Conservation (phyloP, 2,797 vertebrate species). For the Apogon hyalosoma region DNA sequence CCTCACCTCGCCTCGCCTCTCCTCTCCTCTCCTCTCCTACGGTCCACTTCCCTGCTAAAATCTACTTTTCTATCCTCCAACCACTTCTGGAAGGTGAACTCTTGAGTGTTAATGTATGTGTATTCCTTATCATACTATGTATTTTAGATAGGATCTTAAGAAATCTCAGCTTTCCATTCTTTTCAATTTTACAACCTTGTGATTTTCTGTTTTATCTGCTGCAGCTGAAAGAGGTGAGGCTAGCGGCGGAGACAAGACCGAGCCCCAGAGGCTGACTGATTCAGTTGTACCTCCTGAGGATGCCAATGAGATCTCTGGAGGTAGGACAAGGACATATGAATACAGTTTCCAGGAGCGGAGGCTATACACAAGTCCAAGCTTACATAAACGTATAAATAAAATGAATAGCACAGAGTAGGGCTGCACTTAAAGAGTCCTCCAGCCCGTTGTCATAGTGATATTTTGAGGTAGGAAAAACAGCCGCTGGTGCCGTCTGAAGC, state of each 20-base stretch:
- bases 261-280: slow-evolving; percentile 74
- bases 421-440: slow-evolving; percentile 29
- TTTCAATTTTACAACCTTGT: slow-evolving; percentile 4
- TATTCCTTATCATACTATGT: neutral
- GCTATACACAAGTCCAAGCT: slow-evolving; percentile 13
- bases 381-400: slow-evolving; percentile 32
- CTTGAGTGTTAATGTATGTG: neutral
- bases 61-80: neutral
- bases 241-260: slow-evolving; percentile 57
- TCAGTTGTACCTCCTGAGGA: slow-evolving; percentile 66
- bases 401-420: slow-evolving; percentile 3
- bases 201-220: slow-evolving; percentile 36
- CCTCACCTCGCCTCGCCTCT: too few species aligned
- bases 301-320: slow-evolving; percentile 83
- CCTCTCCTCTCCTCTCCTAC: neutral
- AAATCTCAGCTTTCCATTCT: neutral
- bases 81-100: neutral
- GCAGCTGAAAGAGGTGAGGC: slow-evolving; percentile 65
- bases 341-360: slow-evolving; percentile 47
- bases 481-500: slow-evolving; percentile 18
- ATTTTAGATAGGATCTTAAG: neutral
- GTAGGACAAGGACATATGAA: slow-evolving; percentile 69
- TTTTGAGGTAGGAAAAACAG: slow-evolving; percentile 48
- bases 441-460: slow-evolving; percentile 56
- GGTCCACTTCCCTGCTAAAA: neutral